Evolutionary conservation across 2,888 invertebrate genomes (phyloP).

Genomic region (Sinelater perroti): DNA sequence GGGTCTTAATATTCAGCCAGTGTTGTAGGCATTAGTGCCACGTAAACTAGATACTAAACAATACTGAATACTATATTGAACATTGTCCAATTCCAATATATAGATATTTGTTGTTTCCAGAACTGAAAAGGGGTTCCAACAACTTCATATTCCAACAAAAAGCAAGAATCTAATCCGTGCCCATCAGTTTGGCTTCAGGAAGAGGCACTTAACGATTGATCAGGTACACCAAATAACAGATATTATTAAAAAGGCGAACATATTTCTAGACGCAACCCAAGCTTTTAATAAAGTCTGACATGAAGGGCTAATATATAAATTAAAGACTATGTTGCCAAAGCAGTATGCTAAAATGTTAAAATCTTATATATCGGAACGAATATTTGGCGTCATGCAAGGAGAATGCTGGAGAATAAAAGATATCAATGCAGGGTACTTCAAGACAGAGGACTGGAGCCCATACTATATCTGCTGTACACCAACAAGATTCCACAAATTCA

Average conservation of each 20-base stretch:
- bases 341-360: slow-evolving; percentile 1
- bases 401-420: neutral
- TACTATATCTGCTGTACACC: slow-evolving; percentile 2
- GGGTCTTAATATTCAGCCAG: too few relatives aligned
- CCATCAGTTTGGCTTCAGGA: neutral
- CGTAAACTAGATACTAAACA: too few relatives aligned
- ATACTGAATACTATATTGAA: too few relatives aligned
- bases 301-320: neutral
- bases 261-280: neutral
- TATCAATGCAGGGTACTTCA: neutral
- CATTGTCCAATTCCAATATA: too few relatives aligned
- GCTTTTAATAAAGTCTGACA: neutral
- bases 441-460: neutral
- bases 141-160: too few relatives aligned
- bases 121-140: too few relatives aligned
- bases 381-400: neutral
- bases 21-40: too few relatives aligned
- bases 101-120: too few relatives aligned
- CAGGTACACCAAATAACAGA: slow-evolving; percentile 1
- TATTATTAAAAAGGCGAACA: neutral
- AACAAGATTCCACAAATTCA: neutral
- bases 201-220: neutral
- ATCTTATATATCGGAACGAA: neutral
- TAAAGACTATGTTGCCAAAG: neutral
- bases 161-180: neutral